Evolutionary conservation across 2,888 invertebrate genomes (phyloP).

Genomic region (Orthonychiurus folsomi): DNA sequence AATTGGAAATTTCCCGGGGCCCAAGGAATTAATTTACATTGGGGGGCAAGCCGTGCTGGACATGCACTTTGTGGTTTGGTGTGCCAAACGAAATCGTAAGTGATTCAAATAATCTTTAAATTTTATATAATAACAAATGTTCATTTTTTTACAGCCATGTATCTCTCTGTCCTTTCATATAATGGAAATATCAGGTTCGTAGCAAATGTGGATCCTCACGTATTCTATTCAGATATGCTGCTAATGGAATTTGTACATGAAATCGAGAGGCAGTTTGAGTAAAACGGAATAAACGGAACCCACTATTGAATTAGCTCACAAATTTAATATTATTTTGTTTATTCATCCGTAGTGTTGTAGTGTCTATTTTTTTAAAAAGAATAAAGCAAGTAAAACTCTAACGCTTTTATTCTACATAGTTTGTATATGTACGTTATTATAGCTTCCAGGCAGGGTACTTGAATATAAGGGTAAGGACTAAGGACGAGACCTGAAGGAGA

Average conservation of each 20-base stretch:
- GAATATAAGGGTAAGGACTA: too few species aligned
- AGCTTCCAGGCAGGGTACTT: too few species aligned
- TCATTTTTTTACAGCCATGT: background rate
- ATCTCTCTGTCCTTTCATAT: background rate
- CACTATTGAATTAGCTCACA: too few species aligned
- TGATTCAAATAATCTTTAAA: background rate
- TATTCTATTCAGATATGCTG: background rate
- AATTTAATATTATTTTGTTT: too few species aligned
- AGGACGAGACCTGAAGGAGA: too few species aligned
- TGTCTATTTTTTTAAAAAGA: too few species aligned
- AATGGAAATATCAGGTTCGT: background rate
- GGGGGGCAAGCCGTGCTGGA: background rate
- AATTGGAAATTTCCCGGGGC: background rate
- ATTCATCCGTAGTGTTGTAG: too few species aligned
- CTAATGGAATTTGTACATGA: background rate
- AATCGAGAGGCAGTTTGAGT: background rate
- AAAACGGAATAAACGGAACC: background rate
- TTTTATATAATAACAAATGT: too few species aligned
- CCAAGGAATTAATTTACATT: background rate
- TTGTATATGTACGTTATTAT: too few species aligned
- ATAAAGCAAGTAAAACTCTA: too few species aligned
- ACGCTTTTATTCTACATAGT: too few species aligned
- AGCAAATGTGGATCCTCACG: background rate
- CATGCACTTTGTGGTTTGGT: background rate
- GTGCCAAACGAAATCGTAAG: background rate